These are phyloP conservation scores for Drosophila sturtevanti DNA, from an alignment of 1,140 invertebrate species.

Conservation along the genomic window DNA sequence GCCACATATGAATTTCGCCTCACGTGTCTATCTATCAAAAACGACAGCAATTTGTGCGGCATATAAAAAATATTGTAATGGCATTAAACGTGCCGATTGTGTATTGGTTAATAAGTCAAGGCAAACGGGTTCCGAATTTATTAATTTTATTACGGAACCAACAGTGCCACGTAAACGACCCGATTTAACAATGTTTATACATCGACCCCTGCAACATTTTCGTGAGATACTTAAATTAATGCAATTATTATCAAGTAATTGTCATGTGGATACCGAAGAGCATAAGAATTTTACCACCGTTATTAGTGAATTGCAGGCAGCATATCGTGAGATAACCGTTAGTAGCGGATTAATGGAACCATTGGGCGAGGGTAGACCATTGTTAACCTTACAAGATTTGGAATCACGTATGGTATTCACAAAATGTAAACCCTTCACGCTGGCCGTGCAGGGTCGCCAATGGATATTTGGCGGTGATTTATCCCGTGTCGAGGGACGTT, in stretches of 20 bases:
- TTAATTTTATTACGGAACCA: constrained; percentile 89
- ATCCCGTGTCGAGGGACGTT: constrained; percentile 90
- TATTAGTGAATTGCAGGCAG: constrained; percentile 83
- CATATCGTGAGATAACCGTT: constrained; percentile 91
- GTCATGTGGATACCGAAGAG: constrained; percentile 81
- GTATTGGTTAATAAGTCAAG: constrained; percentile 88
- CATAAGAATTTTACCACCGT: constrained; percentile 81
- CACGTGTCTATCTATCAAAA: constrained; percentile 88
- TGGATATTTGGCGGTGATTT: constrained; percentile 94
- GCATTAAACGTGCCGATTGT: constrained; percentile 91
- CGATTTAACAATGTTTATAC: constrained; percentile 91
- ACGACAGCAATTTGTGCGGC: constrained; percentile 88
- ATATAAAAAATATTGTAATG: constrained; percentile 91
- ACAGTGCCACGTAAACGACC: constrained; percentile 90
- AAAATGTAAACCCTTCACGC: constrained; percentile 92
- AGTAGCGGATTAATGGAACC: constrained; percentile 92
- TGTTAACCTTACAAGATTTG: constrained; percentile 91
- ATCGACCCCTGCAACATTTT: constrained; percentile 91
- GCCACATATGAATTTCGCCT: constrained; percentile 86
- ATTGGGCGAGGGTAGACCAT: constrained; percentile 89
- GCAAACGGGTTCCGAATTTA: constrained; percentile 86
- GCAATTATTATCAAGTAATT: constrained; percentile 80
- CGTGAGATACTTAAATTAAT: constrained; percentile 85
- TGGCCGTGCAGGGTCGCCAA: constrained; percentile 91
- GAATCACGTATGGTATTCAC: constrained; percentile 93